A percentile compares a stretch with the other conserved stretches of the same genome.
Evolutionary conservation across 2,113 vertebrate genomes (phyloP).

Genomic region (Symphodus melops): DNA sequence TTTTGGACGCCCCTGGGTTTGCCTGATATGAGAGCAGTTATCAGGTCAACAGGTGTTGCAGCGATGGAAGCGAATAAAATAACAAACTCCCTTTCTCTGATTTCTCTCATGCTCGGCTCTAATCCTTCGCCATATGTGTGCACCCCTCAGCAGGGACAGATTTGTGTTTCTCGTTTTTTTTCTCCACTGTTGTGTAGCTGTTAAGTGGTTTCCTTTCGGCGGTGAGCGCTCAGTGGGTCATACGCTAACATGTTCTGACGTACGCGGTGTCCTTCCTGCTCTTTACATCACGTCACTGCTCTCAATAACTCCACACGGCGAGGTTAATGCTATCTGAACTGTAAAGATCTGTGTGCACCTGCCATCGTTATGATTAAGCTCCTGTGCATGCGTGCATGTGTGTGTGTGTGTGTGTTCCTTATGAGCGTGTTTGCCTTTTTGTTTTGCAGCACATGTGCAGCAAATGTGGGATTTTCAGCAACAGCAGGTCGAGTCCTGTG

Average conservation of each 20-base stretch:
- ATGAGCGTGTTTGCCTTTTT: constrained; percentile 34
- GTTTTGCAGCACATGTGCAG: constrained; percentile 90
- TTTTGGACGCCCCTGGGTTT: no score
- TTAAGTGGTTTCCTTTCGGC: constrained; percentile 18
- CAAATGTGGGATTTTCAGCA: constrained; percentile 89
- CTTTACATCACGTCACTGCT: constrained; percentile 30
- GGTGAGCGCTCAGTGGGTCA: not conserved
- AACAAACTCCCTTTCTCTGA: no score
- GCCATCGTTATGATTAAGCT: constrained; percentile 4
- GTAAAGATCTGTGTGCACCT: constrained; percentile 44
- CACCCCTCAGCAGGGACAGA: not conserved
- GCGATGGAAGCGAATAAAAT: no score
- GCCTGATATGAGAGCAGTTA: no score
- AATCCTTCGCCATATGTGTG: no score
- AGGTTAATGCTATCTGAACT: constrained; percentile 50
- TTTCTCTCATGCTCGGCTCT: no score
- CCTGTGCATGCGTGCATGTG: not conserved
- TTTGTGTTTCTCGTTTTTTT: constrained; percentile 1
- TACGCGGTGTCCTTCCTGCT: constrained; percentile 4
- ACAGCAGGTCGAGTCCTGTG: constrained; percentile 82
- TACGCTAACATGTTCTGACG: constrained; percentile 38
- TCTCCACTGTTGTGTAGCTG: not conserved
- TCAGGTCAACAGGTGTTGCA: no score
- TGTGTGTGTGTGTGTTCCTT: constrained; percentile 16
- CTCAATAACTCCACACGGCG: not conserved